A percentile compares a stretch with the other conserved stretches of the same genome.
Conservation (phyloP, 1,140 invertebrate genomes). For the Cataglyphis hispanica region DNA sequence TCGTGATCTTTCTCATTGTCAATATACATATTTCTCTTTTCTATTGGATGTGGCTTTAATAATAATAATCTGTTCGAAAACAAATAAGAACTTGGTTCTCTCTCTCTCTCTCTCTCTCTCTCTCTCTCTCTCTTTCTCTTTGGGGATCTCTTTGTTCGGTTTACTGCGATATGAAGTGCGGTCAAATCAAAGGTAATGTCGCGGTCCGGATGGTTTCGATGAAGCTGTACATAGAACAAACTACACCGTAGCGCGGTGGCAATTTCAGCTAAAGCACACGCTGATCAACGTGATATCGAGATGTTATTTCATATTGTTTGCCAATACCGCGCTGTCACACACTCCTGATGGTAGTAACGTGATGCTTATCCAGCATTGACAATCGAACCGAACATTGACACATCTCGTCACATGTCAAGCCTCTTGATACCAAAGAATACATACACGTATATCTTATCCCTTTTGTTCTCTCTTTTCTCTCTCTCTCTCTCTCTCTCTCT, state of each 20-base stretch:
- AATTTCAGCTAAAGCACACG: slow-evolving; percentile 20
- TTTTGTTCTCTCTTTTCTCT: neutral
- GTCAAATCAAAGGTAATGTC: neutral
- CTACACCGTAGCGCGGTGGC: neutral
- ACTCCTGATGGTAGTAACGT: neutral
- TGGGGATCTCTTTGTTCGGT: neutral
- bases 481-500: neutral
- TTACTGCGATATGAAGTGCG: slow-evolving; percentile 14
- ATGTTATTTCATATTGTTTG: slow-evolving; percentile 17
- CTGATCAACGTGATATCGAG: neutral
- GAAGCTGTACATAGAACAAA: neutral
- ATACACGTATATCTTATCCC: neutral
- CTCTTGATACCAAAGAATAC: slow-evolving; percentile 8
- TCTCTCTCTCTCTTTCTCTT: too few species aligned
- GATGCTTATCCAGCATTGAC: neutral
- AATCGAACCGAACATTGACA: neutral
- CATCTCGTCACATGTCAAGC: neutral
- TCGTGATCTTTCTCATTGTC: neutral
- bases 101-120: too few species aligned
- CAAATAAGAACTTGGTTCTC: neutral
- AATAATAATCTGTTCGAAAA: neutral
- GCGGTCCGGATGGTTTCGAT: neutral
- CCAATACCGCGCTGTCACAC: neutral
- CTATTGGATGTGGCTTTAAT: neutral
- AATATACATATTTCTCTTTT: neutral